A percentile compares a stretch with the other conserved stretches of the same genome.
Conservation (phyloP, 2,797 vertebrate genomes). For the Sphenodon punctatus region DNA sequence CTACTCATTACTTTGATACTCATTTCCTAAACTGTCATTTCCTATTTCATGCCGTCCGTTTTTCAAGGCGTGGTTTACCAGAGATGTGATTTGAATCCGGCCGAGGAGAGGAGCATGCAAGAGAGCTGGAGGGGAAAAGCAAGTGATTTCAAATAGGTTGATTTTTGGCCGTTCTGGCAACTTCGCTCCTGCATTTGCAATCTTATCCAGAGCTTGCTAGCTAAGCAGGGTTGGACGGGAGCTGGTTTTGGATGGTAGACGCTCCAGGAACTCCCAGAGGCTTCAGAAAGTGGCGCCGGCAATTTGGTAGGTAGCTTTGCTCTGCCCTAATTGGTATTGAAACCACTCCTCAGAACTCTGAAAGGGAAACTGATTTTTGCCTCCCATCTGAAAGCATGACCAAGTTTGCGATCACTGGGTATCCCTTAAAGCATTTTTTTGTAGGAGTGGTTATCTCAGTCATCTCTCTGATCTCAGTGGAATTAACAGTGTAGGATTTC, state of each 20-base stretch:
- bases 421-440: neutral
- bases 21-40: slow-evolving; percentile 55
- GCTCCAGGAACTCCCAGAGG: slow-evolving; percentile 20
- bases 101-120: slow-evolving; percentile 14
- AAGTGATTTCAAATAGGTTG: neutral
- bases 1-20: slow-evolving; percentile 49
- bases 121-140: neutral
- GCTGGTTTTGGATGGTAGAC: slow-evolving; percentile 14
- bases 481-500: too few species aligned
- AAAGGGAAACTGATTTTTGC: neutral
- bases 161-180: neutral
- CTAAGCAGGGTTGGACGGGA: slow-evolving; percentile 2
- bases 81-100: neutral
- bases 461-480: neutral
- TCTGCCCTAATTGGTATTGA: neutral
- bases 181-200: neutral
- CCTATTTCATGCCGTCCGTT: slow-evolving; percentile 40
- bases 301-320: neutral
- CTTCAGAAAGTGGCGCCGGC: slow-evolving; percentile 14
- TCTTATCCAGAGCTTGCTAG: slow-evolving; percentile 8
- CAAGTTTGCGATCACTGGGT: neutral
- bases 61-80: slow-evolving; percentile 14
- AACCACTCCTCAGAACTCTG: neutral
- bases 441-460: neutral
- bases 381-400: neutral